A percentile compares a stretch with the other conserved stretches of the same genome.
Conservation (phyloP, 2,113 vertebrate genomes). For the Passer montanus region DNA sequence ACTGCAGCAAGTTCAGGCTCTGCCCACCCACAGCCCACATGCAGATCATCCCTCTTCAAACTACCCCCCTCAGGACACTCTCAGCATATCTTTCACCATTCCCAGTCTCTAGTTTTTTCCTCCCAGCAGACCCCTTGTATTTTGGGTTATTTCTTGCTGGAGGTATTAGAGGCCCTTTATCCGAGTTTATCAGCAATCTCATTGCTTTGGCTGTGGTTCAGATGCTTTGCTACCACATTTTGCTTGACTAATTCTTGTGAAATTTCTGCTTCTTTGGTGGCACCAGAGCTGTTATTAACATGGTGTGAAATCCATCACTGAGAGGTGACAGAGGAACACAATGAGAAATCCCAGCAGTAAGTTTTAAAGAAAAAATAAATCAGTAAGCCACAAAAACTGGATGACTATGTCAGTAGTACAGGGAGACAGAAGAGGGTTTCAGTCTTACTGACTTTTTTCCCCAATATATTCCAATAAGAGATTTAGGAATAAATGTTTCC, state of each 20-base stretch:
- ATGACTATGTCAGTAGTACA: not conserved
- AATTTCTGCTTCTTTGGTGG: constrained; percentile 4
- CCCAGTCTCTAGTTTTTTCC: not conserved
- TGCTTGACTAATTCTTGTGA: not conserved
- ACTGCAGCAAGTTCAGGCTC: not conserved
- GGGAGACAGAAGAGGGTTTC: not conserved
- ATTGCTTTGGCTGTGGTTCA: not conserved
- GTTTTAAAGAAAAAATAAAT: constrained; percentile 26
- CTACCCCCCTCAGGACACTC: not conserved
- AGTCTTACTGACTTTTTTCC: not conserved
- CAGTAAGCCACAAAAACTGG: not conserved
- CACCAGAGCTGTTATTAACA: not conserved
- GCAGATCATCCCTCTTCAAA: not conserved
- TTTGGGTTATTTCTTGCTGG: constrained; percentile 20
- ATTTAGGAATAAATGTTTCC: not conserved
- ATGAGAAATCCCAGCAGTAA: not conserved
- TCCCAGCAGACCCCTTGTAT: not conserved
- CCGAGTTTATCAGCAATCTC: not conserved
- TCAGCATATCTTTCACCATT: not conserved
- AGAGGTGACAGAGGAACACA: not conserved
- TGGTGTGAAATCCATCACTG: not conserved
- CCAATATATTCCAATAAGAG: not conserved
- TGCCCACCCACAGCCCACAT: not conserved
- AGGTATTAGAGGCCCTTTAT: not conserved
- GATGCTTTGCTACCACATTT: not conserved